These are phyloP conservation scores for Heterocephalus glaber DNA, from an alignment of 2,113 vertebrate species.

Conservation along the genomic window DNA sequence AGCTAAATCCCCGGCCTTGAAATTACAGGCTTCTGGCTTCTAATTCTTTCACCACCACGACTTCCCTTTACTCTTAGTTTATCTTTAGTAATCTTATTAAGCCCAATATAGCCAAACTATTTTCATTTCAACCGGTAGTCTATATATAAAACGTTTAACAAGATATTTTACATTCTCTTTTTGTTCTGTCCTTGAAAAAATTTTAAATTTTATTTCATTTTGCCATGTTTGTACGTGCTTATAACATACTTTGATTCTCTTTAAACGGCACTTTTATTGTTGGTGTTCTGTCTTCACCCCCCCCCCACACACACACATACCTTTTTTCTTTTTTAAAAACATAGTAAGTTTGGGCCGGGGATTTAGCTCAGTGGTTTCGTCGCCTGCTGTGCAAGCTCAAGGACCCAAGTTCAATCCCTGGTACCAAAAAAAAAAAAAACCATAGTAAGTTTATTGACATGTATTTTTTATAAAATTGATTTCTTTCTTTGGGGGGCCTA, in stretches of 20 bases:
- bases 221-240: neutral
- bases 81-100: neutral
- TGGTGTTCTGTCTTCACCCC: neutral
- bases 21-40: neutral
- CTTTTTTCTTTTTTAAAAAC: neutral
- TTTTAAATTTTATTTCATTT: neutral
- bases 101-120: neutral
- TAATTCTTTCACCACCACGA: neutral
- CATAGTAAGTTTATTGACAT: neutral
- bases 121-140: neutral
- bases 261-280: neutral
- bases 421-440: too few relatives aligned
- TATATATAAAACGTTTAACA: neutral
- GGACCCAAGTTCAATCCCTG: too few relatives aligned
- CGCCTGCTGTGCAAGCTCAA: too few relatives aligned
- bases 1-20: too few relatives aligned
- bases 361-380: too few relatives aligned
- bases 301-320: neutral
- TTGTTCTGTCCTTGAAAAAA: neutral
- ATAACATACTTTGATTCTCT: neutral
- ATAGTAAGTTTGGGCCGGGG: neutral
- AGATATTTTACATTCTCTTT: neutral
- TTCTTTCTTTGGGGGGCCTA: too few relatives aligned
- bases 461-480: constrained; percentile 10
- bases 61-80: neutral